Conservation (phyloP, 2,888 invertebrate species). For the Schrankia costaestrigalis region DNA sequence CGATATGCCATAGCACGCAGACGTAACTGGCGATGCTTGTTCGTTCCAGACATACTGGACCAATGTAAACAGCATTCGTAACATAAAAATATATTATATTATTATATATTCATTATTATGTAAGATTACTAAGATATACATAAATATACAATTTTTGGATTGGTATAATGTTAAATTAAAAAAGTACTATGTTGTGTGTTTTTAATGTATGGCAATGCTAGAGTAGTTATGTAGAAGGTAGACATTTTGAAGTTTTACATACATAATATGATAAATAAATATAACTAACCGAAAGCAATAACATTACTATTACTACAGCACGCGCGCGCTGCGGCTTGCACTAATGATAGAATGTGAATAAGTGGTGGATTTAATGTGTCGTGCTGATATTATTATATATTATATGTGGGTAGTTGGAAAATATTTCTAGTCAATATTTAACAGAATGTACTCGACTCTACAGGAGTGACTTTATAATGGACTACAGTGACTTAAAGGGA, state of each 20-base stretch:
- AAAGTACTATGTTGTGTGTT: conserved; percentile 72
- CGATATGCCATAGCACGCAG: conserved; percentile 53
- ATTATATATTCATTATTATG: conserved; percentile 57
- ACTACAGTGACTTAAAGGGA: not conserved
- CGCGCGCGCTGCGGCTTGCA: conserved; percentile 67
- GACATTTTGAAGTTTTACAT: conserved; percentile 79
- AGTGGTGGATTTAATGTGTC: conserved; percentile 7
- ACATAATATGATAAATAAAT: conserved; percentile 53
- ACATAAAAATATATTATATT: conserved; percentile 47
- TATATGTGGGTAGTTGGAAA: conserved; percentile 4
- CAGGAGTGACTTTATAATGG: not conserved
- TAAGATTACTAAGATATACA: conserved; percentile 53
- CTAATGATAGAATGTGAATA: conserved; percentile 11
- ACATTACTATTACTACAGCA: conserved; percentile 56
- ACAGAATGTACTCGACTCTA: not conserved
- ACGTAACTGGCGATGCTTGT: conserved; percentile 49
- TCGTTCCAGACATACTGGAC: conserved; percentile 69
- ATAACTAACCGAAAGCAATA: conserved; percentile 78
- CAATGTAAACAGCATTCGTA: conserved; percentile 59
- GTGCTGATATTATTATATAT: too few relatives aligned
- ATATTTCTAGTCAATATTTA: conserved; percentile 5
- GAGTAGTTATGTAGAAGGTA: conserved; percentile 75
- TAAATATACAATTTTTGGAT: conserved; percentile 76
- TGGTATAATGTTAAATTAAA: conserved; percentile 68
- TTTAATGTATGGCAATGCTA: conserved; percentile 76